Evolutionary conservation across 2,888 invertebrate genomes (phyloP), one percentile per base, ranked within the genome.

Genomic region (Rhorus exstirpatorius): DNA sequence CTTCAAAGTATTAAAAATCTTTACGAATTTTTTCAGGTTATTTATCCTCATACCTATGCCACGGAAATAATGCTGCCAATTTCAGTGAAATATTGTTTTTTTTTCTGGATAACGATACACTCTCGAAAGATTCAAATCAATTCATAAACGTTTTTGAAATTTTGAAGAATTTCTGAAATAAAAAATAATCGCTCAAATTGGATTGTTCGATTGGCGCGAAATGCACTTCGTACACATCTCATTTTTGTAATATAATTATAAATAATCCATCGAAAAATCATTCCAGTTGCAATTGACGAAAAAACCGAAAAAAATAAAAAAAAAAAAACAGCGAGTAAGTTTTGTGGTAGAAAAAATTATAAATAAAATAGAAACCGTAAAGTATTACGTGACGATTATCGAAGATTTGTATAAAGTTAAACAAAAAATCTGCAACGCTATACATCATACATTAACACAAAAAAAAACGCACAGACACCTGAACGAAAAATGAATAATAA

Each of bases 371-470:
- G 83, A 83, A 76, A 81, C 81, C 83, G 78, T 81, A 65, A 83
- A 83, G 83, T 83, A 81, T 83, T 83, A 81, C 78, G 78, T 74
- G 83, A 76, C 74, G 84, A 82, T 76, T 77, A 84, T 82, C 67
- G 70, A 84, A 85, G 77, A 83, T 85, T 88, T 90, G 88, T 89
- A 89, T 87, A 90, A 87, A 89, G 80, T 74, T 78, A 24, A 72
- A 68, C 44, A 51, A 26, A 58, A 74, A 58, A 51, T 24, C 49
- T 8, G 31, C 4, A 46, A 41, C 4, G 10, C 8, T 41, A 60
- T 53, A 68, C 49, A 65, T 14, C 51, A 61, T 46, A 24, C 58
- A 70, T 21, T 75, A 7, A 24, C 24, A 44, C 24, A 21, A 12
- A 58, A 38, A 71, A 44, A 41, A 76, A 55, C 63, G 46, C 38